phyloP scores from a whole-genome alignment of 2,888 invertebrate species.

The Tipula helvola region DNA sequence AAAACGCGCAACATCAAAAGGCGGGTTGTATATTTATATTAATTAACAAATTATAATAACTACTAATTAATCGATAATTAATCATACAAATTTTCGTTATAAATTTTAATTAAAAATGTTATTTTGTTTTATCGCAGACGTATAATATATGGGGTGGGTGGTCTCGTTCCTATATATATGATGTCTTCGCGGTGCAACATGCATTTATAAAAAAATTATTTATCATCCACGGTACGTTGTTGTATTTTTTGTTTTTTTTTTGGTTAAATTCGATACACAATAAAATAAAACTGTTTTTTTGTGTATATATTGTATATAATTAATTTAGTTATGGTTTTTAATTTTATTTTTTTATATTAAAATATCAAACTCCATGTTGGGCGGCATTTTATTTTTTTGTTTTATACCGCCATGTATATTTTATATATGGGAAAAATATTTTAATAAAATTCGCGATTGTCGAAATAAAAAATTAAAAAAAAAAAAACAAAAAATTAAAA shows the following conservation, averaged over 20 bases:
- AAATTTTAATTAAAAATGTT: background rate
- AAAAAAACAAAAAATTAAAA: background rate
- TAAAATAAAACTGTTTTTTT: background rate
- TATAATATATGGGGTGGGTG: background rate
- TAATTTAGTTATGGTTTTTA: slow-evolving; percentile 4
- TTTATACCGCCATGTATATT: background rate
- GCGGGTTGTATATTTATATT: background rate
- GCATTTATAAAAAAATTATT: background rate
- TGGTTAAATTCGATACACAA: background rate
- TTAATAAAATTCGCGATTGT: background rate
- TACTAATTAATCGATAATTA: slow-evolving; percentile 4
- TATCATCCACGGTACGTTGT: background rate
- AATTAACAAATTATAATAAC: background rate
- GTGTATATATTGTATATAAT: background rate
- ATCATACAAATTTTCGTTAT: background rate
- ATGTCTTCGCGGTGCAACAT: background rate
- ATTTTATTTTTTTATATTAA: background rate
- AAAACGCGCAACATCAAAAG: background rate
- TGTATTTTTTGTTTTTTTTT: background rate
- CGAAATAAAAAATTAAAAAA: background rate
- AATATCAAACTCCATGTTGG: background rate
- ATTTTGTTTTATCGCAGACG: background rate
- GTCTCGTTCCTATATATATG: background rate
- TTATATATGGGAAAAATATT: background rate
- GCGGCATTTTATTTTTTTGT: background rate